Percentiles rank a stretch among this genome's conserved stretches.
These are phyloP conservation scores for Machimus rusticus DNA, from an alignment of 2,888 invertebrate genomes.

Conservation along the genomic window DNA sequence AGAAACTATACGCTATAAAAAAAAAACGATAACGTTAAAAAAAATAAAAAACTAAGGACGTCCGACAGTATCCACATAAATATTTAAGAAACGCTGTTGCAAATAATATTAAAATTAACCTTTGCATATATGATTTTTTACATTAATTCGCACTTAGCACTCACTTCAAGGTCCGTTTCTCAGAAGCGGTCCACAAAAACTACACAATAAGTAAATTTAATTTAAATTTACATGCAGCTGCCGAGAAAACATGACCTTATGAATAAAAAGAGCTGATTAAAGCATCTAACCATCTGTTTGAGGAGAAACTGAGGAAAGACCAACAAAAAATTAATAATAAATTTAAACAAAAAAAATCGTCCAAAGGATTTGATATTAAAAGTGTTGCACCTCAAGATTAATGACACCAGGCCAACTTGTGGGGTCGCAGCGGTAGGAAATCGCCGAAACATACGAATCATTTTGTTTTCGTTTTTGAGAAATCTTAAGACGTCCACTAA, in stretches of 20 bases:
- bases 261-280: neutral
- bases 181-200: neutral
- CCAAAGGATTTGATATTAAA: neutral
- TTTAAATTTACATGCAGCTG: neutral
- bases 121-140: neutral
- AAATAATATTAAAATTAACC: neutral
- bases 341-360: neutral
- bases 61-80: neutral
- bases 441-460: neutral
- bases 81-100: neutral
- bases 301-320: neutral
- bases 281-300: neutral
- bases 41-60: neutral
- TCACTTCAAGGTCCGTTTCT: neutral
- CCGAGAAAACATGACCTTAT: neutral
- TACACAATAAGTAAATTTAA: neutral
- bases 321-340: neutral
- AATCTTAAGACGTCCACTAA: neutral
- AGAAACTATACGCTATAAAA: neutral
- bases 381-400: slow-evolving; percentile 31
- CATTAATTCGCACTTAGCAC: neutral
- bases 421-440: slow-evolving; percentile 17
- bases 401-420: slow-evolving; percentile 5
- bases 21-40: neutral
- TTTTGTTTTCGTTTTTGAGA: neutral